Base-by-base conservation (phyloP, 2,888 invertebrate genomes). In the Xestia c-nigrum region DNA sequence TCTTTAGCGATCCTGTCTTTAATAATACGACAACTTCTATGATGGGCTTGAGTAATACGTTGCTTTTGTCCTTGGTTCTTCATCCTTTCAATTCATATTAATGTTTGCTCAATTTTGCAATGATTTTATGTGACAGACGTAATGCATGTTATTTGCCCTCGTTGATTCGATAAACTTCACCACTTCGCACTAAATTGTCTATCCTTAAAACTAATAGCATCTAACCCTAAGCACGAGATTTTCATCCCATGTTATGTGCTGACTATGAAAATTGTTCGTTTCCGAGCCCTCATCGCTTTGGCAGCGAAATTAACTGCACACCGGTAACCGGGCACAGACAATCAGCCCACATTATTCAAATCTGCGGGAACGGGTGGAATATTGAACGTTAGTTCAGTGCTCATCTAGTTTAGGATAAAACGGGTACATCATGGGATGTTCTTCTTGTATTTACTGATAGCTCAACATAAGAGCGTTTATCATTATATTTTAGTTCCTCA, bases 341-440 rank as follows among this genome's bases (percentile, higher is more conserved):
- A 85, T 87, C 87, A 74, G 76, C 78, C 74, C 74, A 79, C 82
- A 84, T 87, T 90, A 89, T 90, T 90, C 84, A 88, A 89, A 90
- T 86, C 76, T 72, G 72, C 76, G 61, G 55, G 40, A 65, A 19
- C 69, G 38, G 57, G 16, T 46, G 50, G 76, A 81, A 81, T 80
- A 71, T 79, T 73, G 75, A 79, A 52, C 46, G 50, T 63, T 52
- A n/a, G 19, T 68, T 65, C 61, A 40, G 59, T 61, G 61, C 57
- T 59, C 75, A 47, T 55, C 65, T 59, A 43, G 50, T 43, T 61
- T 5, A 31, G 38, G 12, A 16, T 57, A 65, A 46, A 65, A 50
- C 21, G 7, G n/a, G 14, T 16, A 14, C 31, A 47, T 31, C 1
- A 14, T 31, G 50, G 61, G 31, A 38, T 38, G n/a, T 55, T 55